These are phyloP conservation scores for Sceloporus tristichus DNA, from an alignment of 2,113 vertebrate species.

Conservation along the genomic window DNA sequence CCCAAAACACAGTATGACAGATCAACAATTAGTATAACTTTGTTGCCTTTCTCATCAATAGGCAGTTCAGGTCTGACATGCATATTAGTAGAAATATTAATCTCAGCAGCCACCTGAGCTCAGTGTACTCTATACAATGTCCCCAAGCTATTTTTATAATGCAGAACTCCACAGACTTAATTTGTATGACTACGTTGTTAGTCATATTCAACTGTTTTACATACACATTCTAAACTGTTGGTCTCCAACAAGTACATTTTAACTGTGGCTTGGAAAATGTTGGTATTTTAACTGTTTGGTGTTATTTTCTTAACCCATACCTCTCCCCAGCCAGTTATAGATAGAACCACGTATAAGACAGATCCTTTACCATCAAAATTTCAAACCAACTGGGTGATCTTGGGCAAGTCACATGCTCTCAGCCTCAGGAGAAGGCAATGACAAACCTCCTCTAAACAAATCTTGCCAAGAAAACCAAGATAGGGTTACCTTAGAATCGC, in stretches of 20 bases:
- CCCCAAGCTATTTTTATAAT: neutral
- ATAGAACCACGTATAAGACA: neutral
- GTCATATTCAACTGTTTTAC: neutral
- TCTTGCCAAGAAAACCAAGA: too few relatives aligned
- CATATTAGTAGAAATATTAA: neutral
- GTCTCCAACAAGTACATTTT: neutral
- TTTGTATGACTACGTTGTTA: neutral
- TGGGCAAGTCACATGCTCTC: too few relatives aligned
- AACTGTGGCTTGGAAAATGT: neutral
- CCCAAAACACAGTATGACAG: neutral
- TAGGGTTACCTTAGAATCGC: too few relatives aligned
- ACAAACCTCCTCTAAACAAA: too few relatives aligned
- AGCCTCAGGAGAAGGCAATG: too few relatives aligned
- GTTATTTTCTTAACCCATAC: neutral
- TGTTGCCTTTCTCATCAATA: neutral
- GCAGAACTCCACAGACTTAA: neutral
- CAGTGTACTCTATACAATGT: neutral
- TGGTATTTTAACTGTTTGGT: neutral
- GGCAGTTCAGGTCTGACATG: neutral
- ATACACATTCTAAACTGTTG: neutral
- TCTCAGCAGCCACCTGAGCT: constrained; percentile 27
- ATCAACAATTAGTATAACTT: neutral
- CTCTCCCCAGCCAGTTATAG: too few relatives aligned
- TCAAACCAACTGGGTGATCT: too few relatives aligned
- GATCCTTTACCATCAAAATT: too few relatives aligned